Evolutionary conservation across 2,888 invertebrate species (phyloP).

Genomic region (Ashinkailepas kermadecensis): DNA sequence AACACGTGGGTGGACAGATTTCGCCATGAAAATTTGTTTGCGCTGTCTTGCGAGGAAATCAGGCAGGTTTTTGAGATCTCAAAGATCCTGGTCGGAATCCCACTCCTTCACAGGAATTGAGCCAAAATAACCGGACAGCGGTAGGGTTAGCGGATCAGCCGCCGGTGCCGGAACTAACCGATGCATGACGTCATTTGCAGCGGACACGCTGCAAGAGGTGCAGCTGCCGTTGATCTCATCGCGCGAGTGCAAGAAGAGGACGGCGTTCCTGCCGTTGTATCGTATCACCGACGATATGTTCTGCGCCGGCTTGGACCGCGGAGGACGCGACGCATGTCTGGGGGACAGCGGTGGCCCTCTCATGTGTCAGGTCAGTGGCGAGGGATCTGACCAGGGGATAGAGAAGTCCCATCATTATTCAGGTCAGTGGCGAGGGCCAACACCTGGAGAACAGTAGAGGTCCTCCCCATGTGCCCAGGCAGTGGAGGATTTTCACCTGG

Average conservation of each 20-base stretch:
- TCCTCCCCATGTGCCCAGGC: no score
- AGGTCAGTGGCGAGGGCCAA: slow-evolving; percentile 44
- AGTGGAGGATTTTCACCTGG: no score
- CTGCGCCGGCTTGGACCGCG: slow-evolving; percentile 70
- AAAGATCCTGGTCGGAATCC: no score
- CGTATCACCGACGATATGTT: slow-evolving; percentile 72
- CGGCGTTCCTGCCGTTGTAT: slow-evolving; percentile 64
- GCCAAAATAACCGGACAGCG: no score
- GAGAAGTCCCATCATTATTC: slow-evolving; percentile 69
- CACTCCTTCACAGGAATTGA: no score
- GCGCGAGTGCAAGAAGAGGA: slow-evolving; percentile 63
- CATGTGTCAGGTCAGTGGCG: slow-evolving; percentile 58
- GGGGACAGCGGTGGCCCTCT: slow-evolving; percentile 73
- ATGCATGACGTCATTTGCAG: slow-evolving; percentile 43
- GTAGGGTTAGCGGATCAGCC: no score
- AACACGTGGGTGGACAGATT: no score
- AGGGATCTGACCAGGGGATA: slow-evolving; percentile 50
- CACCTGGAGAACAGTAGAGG: no score
- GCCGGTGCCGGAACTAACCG: not conserved
- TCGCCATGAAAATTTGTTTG: no score
- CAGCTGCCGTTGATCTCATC: slow-evolving; percentile 70
- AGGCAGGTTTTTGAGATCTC: no score
- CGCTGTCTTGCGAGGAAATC: no score
- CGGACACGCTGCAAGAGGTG: slow-evolving; percentile 73
- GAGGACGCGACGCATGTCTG: slow-evolving; percentile 69